These are phyloP conservation scores for Limosa lapponica DNA, from an alignment of 2,797 vertebrate genomes.

Conservation along the genomic window DNA sequence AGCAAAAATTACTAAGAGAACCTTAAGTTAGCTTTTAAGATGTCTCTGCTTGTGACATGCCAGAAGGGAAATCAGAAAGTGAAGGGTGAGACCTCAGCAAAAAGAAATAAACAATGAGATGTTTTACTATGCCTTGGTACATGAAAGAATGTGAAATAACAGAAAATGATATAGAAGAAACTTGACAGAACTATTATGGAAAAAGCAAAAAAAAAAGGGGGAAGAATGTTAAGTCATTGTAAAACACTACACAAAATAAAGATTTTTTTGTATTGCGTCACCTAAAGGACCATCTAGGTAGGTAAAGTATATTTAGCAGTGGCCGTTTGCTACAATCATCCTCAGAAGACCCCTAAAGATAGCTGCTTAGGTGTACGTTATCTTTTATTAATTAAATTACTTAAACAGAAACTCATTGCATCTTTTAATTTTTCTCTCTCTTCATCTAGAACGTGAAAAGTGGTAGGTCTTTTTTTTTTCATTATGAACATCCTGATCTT, in stretches of 20 bases:
- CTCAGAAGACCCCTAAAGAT: not conserved
- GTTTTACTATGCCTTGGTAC: not conserved
- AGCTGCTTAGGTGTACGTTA: not conserved
- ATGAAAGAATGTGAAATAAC: not conserved
- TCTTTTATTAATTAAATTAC: not conserved
- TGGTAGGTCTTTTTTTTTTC: not conserved
- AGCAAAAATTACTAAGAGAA: not conserved
- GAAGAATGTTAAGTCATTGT: not conserved
- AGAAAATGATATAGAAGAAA: not conserved
- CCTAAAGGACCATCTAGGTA: not conserved
- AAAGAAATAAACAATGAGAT: not conserved
- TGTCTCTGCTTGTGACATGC: not conserved
- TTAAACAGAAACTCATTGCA: not conserved
- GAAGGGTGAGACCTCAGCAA: accelerated
- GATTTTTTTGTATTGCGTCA: not conserved
- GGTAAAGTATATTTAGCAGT: not conserved
- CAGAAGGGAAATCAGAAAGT: not conserved
- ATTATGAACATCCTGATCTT: not conserved
- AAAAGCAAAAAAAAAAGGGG: not conserved
- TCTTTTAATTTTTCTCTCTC: not conserved
- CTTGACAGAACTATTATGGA: not conserved
- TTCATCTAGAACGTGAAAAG: not conserved
- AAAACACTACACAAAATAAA: not conserved
- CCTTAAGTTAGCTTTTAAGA: not conserved
- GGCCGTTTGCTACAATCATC: not conserved